Conservation (phyloP, 2,797 vertebrate species). For the Oreochromis mossambicus region DNA sequence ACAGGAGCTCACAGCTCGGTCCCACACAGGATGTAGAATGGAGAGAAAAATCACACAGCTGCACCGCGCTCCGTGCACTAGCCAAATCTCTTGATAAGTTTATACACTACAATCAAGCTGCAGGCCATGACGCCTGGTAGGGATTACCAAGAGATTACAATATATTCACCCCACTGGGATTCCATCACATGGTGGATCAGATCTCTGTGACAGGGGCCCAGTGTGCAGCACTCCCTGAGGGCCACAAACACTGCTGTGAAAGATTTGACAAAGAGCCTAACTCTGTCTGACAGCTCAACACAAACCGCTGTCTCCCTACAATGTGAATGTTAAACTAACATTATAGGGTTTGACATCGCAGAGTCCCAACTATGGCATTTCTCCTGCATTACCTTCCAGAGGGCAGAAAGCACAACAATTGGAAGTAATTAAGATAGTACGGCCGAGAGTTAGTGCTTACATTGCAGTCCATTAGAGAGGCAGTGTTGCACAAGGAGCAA, state of each 20-base stretch:
- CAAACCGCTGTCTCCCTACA: slow-evolving; percentile 30
- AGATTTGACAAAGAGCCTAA: slow-evolving; percentile 56
- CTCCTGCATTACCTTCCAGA: slow-evolving; percentile 4
- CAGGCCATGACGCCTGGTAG: slow-evolving; percentile 60
- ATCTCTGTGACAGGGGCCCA: slow-evolving; percentile 63
- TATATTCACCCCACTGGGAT: slow-evolving; percentile 69
- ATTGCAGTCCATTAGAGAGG: slow-evolving; percentile 25
- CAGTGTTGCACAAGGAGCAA: not conserved
- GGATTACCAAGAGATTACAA: slow-evolving; percentile 76
- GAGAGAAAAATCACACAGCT: not conserved
- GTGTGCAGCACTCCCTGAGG: slow-evolving; percentile 28
- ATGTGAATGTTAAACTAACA: slow-evolving; percentile 14
- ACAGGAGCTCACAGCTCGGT: not conserved
- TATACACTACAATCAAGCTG: slow-evolving; percentile 63
- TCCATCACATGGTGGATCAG: slow-evolving; percentile 68
- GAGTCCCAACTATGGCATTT: not conserved
- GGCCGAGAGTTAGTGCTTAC: slow-evolving; percentile 5
- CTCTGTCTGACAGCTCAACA: slow-evolving; percentile 51
- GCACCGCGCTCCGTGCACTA: slow-evolving; percentile 3
- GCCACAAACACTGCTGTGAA: slow-evolving; percentile 33
- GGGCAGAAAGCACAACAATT: slow-evolving; percentile 22
- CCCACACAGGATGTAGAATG: slow-evolving; percentile 15
- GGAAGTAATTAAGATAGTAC: slow-evolving; percentile 19
- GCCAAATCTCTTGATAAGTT: slow-evolving; percentile 66
- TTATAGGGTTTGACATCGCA: slow-evolving; percentile 6